Evolutionary conservation across 2,888 invertebrate species (phyloP).

Genomic region (Nebria brevicollis): DNA sequence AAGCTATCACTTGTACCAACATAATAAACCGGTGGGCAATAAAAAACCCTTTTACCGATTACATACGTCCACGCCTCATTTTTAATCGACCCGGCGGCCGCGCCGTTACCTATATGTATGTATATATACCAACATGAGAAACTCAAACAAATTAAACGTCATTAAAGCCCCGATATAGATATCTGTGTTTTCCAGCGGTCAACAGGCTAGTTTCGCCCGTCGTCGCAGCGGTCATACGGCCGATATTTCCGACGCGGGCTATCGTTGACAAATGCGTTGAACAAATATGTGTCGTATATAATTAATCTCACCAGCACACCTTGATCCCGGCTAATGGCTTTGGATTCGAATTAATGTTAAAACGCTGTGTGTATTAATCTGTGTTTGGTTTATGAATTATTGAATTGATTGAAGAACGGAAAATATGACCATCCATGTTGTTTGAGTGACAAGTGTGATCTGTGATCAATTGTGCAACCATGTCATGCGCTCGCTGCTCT

Average conservation of each 20-base stretch:
- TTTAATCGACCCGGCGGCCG: conserved; percentile 35
- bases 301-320: conserved; percentile 52
- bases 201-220: conserved; percentile 16
- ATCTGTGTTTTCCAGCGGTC: conserved; percentile 6
- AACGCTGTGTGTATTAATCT: conserved; percentile 46
- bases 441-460: conserved; percentile 21
- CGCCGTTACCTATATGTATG: neutral
- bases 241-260: neutral
- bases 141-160: conserved; percentile 46
- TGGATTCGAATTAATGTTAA: conserved; percentile 52
- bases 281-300: conserved; percentile 48
- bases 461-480: conserved; percentile 40
- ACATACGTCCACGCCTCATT: conserved; percentile 36
- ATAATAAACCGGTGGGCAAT: conserved; percentile 29
- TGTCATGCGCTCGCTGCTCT: conserved; percentile 41
- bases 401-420: too few species aligned
- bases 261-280: conserved; percentile 44
- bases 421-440: neutral
- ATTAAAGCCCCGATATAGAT: conserved; percentile 26
- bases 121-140: conserved; percentile 36
- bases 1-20: conserved; percentile 18
- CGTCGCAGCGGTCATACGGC: neutral
- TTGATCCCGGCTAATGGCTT: conserved; percentile 52
- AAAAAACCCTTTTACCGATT: conserved; percentile 45
- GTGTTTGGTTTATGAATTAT: conserved; percentile 30